Base-by-base conservation (phyloP, 2,113 vertebrate genomes). In the Gymnobelideus leadbeateri region DNA sequence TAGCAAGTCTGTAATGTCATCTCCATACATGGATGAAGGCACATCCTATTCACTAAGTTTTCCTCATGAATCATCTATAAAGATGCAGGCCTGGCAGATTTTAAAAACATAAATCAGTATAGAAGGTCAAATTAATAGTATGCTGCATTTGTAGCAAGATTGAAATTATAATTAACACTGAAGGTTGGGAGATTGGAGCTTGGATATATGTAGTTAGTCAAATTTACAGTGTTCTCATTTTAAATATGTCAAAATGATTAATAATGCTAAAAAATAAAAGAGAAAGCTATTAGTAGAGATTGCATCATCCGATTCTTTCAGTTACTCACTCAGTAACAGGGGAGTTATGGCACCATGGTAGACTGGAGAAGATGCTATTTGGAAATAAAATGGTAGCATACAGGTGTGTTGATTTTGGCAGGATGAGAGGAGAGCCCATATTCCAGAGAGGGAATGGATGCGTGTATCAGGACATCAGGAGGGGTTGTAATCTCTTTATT, bases 161-260 rank as follows among this genome's bases (percentile, higher is more conserved):
- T 84, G 68, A 84, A 84, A 84, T 84, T 84, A 84, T 84, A 84
- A 84, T 84, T 84, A 84, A 84, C 68, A 84, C 19, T 84, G 68
- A 84, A 84, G 68, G 68, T 84, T 84, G 68, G 19, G 68, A 84
- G 68, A 84, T 84, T 84, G 68, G 68, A 84, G 68, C n/a, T 84
- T 84, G n/a, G 68, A 84, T 84, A 84, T 84, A 84, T 84, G 68
- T 84, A 84, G 68, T 84, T 84, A 84, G 68, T 84, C n/a, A 84
- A 84, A 84, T 84, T 84, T 84, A 84, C 68, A 84, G 68, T 43
- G 68, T 84, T 84, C 68, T 84, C 68, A 84, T 84, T 84, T 84
- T 84, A 84, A 43, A 84, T 84, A 84, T 84, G 68, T 84, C 68
- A 84, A 84, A 84, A 43, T 84, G 68, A 84, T 84, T 84, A 84